phyloP scores from a whole-genome alignment of 2,113 vertebrate genomes.

The Alethe diademata region DNA sequence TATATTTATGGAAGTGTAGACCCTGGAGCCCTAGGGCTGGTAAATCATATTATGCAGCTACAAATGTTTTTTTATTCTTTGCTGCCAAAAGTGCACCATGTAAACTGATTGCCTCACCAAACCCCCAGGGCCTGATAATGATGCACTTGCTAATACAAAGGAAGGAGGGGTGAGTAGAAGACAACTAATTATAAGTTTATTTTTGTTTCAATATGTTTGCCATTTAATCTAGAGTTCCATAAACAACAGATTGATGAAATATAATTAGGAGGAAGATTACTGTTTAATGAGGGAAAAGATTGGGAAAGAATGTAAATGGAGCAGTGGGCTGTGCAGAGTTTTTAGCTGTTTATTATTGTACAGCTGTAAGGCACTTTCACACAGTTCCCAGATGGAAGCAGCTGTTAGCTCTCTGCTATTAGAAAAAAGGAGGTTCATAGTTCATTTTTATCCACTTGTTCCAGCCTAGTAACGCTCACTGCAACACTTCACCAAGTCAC shows the following conservation, averaged over 20 bases:
- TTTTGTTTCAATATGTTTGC: conserved; percentile 76
- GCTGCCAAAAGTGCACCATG: conserved; percentile 50
- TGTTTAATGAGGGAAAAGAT: conserved; percentile 79
- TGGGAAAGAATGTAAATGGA: conserved; percentile 75
- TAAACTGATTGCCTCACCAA: conserved; percentile 42
- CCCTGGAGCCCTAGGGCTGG: conserved; percentile 68
- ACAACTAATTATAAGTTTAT: conserved; percentile 68
- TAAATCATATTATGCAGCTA: conserved; percentile 76
- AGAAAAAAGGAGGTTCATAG: conserved; percentile 54
- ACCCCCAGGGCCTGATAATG: conserved; percentile 41
- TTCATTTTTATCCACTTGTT: conserved; percentile 75
- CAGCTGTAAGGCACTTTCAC: conserved; percentile 74
- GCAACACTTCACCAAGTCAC: conserved; percentile 48
- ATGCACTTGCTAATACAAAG: conserved; percentile 62
- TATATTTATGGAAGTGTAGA: conserved; percentile 81
- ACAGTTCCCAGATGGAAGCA: conserved; percentile 77
- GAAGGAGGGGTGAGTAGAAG: conserved; percentile 36
- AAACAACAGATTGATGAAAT: conserved; percentile 85
- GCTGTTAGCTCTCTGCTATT: conserved; percentile 59
- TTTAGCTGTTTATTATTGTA: conserved; percentile 80
- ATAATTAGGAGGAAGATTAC: conserved; percentile 77
- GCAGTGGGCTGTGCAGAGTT: conserved; percentile 42
- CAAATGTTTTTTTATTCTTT: conserved; percentile 58
- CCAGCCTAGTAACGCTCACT: conserved; percentile 47
- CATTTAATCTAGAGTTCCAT: conserved; percentile 77